Evolutionary conservation across 2,888 invertebrate genomes (phyloP).

Genomic region (Ptilodon capucinus): DNA sequence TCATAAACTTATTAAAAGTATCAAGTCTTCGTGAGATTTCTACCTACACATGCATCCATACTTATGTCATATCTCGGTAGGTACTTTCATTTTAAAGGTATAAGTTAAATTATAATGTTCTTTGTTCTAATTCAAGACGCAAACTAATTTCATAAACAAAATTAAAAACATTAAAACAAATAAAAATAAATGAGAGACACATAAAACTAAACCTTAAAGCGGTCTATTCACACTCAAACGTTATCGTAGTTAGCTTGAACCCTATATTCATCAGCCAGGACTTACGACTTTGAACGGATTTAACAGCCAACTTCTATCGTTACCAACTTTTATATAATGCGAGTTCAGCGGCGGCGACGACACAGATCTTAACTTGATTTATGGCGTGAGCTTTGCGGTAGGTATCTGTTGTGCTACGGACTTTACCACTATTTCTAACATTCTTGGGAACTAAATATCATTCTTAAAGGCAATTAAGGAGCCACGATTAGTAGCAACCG

Average conservation of each 20-base stretch:
- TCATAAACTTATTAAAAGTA: too few species aligned
- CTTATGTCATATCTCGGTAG: too few species aligned
- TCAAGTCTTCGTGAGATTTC: too few species aligned
- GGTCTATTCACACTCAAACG: background rate
- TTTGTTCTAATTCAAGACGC: background rate
- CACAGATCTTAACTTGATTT: constrained; percentile 62
- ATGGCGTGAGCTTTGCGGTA: constrained; percentile 37
- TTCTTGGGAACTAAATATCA: background rate
- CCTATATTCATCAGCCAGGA: constrained; percentile 49
- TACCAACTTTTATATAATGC: constrained; percentile 67
- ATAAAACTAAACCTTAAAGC: background rate
- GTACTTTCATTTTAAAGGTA: too few species aligned
- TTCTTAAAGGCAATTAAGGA: background rate
- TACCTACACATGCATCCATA: too few species aligned
- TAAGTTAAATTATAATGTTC: too few species aligned
- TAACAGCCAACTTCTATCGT: constrained; percentile 64
- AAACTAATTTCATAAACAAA: background rate
- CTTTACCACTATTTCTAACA: constrained; percentile 1
- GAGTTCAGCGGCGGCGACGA: constrained; percentile 47
- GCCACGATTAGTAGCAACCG: too few species aligned
- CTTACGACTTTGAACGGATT: constrained; percentile 47
- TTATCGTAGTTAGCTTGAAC: constrained; percentile 15
- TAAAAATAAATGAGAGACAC: background rate
- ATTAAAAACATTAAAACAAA: background rate
- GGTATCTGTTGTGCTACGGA: constrained; percentile 12